Percentiles rank a stretch among this genome's conserved stretches.
Conservation (phyloP, 2,797 vertebrate species). For the Siniperca obscura region DNA sequence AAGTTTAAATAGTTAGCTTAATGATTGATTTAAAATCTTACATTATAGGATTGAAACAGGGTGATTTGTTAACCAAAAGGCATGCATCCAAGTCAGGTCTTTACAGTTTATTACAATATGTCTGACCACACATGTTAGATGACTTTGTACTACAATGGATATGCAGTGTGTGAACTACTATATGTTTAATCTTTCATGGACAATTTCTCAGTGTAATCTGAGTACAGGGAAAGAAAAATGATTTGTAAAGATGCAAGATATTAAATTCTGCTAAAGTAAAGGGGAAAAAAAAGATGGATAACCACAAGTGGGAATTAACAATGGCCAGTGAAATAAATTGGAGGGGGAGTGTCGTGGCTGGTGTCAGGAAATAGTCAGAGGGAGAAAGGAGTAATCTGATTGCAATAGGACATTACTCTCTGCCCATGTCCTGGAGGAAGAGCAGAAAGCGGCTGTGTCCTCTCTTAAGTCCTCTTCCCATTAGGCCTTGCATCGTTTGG, state of each 20-base stretch:
- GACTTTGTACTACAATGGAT: slow-evolving; percentile 23
- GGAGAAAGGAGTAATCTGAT: slow-evolving; percentile 74
- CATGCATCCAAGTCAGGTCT: not conserved
- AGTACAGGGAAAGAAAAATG: slow-evolving; percentile 48
- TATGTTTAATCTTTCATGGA: slow-evolving; percentile 44
- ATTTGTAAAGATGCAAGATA: slow-evolving; percentile 58
- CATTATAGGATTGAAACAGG: not conserved
- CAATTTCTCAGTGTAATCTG: slow-evolving; percentile 45
- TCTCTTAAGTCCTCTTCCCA: slow-evolving; percentile 78
- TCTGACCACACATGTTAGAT: not conserved
- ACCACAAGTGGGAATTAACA: slow-evolving; percentile 65
- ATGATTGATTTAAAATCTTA: not conserved
- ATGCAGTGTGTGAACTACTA: not conserved
- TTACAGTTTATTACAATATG: not conserved
- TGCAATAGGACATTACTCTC: slow-evolving; percentile 75
- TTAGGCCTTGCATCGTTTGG: slow-evolving; percentile 75
- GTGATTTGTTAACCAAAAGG: not conserved
- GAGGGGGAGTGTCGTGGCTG: slow-evolving; percentile 38
- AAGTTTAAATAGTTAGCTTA: not conserved
- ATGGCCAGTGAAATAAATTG: slow-evolving; percentile 60
- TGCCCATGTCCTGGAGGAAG: slow-evolving; percentile 71
- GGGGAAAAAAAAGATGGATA: slow-evolving; percentile 59
- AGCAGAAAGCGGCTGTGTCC: slow-evolving; percentile 66
- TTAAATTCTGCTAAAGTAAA: slow-evolving; percentile 61
- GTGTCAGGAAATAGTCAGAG: slow-evolving; percentile 65